These are phyloP conservation scores for Diplazon laetatorius DNA, from an alignment of 2,888 invertebrate species.

Conservation along the genomic window DNA sequence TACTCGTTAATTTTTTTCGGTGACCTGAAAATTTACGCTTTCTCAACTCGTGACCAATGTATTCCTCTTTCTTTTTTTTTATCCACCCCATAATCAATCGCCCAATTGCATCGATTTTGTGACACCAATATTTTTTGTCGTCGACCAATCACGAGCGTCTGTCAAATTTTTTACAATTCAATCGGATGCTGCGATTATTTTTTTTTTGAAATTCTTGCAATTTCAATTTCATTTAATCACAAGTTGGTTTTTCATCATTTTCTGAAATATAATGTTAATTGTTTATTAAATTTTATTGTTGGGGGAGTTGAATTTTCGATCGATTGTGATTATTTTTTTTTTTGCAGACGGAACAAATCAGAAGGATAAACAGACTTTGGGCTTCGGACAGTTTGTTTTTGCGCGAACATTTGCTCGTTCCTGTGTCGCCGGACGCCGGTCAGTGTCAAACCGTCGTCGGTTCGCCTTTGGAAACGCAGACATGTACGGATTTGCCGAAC, in stretches of 20 bases:
- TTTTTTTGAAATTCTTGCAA: neutral
- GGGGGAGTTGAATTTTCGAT: slow-evolving; percentile 10
- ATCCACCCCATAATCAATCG: too few species aligned
- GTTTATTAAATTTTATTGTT: neutral
- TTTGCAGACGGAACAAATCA: slow-evolving; percentile 95
- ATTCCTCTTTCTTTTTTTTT: neutral
- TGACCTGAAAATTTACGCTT: neutral
- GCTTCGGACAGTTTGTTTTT: slow-evolving; percentile 96
- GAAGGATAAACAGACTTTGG: slow-evolving; percentile 95
- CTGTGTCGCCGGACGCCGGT: slow-evolving; percentile 87
- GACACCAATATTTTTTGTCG: neutral
- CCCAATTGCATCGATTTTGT: too few species aligned
- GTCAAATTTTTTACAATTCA: too few species aligned
- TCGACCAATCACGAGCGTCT: too few species aligned
- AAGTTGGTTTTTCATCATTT: slow-evolving; percentile 15
- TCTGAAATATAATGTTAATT: slow-evolving; percentile 26
- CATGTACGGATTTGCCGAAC: slow-evolving; percentile 58
- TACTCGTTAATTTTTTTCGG: too few species aligned
- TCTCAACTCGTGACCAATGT: slow-evolving; percentile 29
- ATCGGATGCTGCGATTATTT: too few species aligned
- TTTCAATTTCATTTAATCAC: too few species aligned
- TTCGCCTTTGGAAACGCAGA: slow-evolving; percentile 56
- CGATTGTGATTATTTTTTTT: slow-evolving; percentile 62
- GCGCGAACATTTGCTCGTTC: slow-evolving; percentile 93
- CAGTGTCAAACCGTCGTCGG: slow-evolving; percentile 76